Conservation (phyloP, 2,888 invertebrate species). For the Drosophila quinaria region DNA sequence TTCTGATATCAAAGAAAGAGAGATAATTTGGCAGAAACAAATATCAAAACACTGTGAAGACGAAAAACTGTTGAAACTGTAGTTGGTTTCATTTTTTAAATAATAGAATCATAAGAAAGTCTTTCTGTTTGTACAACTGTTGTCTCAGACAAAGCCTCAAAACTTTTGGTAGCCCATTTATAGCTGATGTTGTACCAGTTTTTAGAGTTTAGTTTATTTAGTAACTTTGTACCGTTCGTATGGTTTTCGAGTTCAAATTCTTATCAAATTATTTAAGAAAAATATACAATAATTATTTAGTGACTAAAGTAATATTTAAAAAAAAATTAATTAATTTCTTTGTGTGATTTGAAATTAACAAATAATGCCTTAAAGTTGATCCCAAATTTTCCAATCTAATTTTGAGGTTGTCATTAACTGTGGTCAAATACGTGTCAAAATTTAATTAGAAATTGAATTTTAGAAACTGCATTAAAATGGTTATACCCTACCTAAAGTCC, state of each 20-base stretch:
- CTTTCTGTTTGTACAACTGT: slow-evolving; percentile 7
- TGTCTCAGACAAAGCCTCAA: neutral
- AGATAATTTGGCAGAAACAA: neutral
- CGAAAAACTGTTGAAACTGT: neutral
- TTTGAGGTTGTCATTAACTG: neutral
- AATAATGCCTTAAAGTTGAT: neutral
- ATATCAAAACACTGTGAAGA: neutral
- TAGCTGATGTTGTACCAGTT: neutral
- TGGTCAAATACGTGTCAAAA: neutral
- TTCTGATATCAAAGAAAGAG: slow-evolving; percentile 75
- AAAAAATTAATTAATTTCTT: no score
- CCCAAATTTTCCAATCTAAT: neutral
- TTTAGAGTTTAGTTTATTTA: neutral
- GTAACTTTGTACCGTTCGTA: neutral
- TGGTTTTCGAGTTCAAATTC: neutral
- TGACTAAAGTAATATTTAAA: no score
- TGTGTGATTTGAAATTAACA: neutral
- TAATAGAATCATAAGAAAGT: neutral
- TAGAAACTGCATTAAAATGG: neutral
- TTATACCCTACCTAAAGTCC: neutral
- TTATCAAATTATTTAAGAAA: neutral
- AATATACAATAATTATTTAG: neutral
- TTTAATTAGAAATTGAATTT: neutral
- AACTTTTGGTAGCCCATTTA: neutral
- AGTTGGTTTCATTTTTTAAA: neutral